Percentiles rank a stretch among this genome's conserved stretches.
Conservation (phyloP, 2,113 vertebrate species). For the Perca fluviatilis region DNA sequence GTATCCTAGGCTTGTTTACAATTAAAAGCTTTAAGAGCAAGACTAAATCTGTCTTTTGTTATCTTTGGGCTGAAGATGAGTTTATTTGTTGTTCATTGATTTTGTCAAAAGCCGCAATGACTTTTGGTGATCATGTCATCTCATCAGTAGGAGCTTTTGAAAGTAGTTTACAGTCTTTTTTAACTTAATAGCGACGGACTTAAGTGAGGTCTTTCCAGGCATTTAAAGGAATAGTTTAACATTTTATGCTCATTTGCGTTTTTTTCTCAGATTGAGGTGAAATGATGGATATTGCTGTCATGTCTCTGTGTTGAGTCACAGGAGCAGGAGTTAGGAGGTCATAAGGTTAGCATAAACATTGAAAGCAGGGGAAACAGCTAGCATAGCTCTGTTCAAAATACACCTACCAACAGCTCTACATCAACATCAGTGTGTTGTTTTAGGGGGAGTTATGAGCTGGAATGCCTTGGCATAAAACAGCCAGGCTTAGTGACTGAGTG, state of each 20-base stretch:
- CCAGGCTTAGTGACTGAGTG: not conserved
- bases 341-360: not conserved
- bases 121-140: not conserved
- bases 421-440: not conserved
- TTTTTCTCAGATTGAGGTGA: not conserved
- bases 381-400: not conserved
- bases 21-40: slow-evolving; percentile 11
- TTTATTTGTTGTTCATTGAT: slow-evolving; percentile 21
- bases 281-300: not conserved
- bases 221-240: not conserved
- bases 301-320: not conserved
- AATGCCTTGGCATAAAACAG: not conserved
- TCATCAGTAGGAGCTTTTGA: not conserved
- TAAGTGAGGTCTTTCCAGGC: not conserved
- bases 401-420: not conserved
- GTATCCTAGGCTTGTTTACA: not conserved
- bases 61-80: not conserved
- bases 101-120: not conserved
- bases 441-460: not conserved
- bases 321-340: not conserved
- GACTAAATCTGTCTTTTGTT: slow-evolving; percentile 19
- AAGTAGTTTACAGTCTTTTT: slow-evolving; percentile 14
- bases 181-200: not conserved
- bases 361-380: not conserved
- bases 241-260: not conserved